phyloP scores from a whole-genome alignment of 1,140 invertebrate genomes.

The Chironomus tepperi region DNA sequence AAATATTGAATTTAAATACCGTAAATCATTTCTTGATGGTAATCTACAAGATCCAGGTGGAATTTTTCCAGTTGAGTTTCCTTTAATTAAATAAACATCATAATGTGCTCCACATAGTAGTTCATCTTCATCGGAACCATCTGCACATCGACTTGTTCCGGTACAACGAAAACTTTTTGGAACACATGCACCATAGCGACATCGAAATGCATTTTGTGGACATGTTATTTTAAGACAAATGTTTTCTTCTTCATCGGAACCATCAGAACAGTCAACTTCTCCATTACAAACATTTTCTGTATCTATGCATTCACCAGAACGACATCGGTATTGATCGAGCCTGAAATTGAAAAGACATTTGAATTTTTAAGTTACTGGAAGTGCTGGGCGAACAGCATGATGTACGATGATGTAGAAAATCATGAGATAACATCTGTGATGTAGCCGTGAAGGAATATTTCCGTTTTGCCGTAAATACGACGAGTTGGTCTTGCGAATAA shows the following conservation, averaged over 20 bases:
- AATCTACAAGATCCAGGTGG: neutral
- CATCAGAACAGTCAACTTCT: conserved; percentile 43
- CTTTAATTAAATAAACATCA: neutral
- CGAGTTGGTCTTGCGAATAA: too few relatives aligned
- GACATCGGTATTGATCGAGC: conserved; percentile 33
- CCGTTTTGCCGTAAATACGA: too few relatives aligned
- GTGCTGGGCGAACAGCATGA: too few relatives aligned
- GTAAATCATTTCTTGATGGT: neutral
- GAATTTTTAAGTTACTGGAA: too few relatives aligned
- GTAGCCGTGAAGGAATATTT: too few relatives aligned
- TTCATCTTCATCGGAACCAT: conserved; percentile 56
- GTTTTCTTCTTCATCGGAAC: conserved; percentile 49
- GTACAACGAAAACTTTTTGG: conserved; percentile 47
- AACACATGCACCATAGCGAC: conserved; percentile 52
- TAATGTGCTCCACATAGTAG: neutral
- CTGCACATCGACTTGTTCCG: conserved; percentile 50
- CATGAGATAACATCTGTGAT: neutral
- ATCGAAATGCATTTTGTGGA: conserved; percentile 44
- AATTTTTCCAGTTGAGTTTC: neutral
- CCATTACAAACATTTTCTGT: conserved; percentile 46
- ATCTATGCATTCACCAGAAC: conserved; percentile 37
- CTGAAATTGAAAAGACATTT: too few relatives aligned
- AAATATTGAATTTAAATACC: neutral
- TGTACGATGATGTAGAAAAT: neutral
- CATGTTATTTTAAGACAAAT: conserved; percentile 42